phyloP scores from a whole-genome alignment of 2,113 vertebrate species.

The Rhinogobius similis region DNA sequence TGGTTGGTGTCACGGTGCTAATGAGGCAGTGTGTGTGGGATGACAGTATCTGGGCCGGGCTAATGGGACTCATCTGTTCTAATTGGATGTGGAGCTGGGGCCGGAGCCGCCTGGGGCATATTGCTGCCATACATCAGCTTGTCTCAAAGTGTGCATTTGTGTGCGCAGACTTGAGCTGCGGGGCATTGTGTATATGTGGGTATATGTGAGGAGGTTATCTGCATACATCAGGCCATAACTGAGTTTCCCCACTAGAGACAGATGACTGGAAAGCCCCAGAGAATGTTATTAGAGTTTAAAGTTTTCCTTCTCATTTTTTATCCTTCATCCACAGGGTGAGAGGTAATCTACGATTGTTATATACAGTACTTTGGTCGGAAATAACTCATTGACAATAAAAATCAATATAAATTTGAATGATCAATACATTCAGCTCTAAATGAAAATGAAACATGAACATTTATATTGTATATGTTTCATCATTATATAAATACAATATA shows the following conservation, averaged over 20 bases:
- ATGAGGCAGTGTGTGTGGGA: constrained; percentile 72
- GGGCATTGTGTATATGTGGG: constrained; percentile 33
- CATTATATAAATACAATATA: no score
- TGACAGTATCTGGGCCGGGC: constrained; percentile 72
- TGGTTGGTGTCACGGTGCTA: constrained; percentile 66
- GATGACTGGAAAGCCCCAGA: constrained; percentile 70
- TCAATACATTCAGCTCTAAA: neutral
- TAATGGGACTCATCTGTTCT: constrained; percentile 81
- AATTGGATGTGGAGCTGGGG: constrained; percentile 72
- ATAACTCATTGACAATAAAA: constrained; percentile 3
- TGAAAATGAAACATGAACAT: neutral
- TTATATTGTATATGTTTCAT: no score
- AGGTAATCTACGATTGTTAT: constrained; percentile 39
- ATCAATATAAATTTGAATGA: neutral
- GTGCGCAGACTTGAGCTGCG: constrained; percentile 20
- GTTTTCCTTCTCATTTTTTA: constrained; percentile 72
- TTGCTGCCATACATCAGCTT: constrained; percentile 83
- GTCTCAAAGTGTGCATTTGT: constrained; percentile 50
- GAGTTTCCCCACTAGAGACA: constrained; percentile 72
- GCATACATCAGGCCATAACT: constrained; percentile 76
- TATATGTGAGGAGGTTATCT: constrained; percentile 66
- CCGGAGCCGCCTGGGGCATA: constrained; percentile 78
- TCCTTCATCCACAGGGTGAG: constrained; percentile 46
- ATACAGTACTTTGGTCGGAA: constrained; percentile 35
- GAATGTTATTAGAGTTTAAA: constrained; percentile 75